phyloP scores from a whole-genome alignment of 2,797 vertebrate species.

The Platalea minor region DNA sequence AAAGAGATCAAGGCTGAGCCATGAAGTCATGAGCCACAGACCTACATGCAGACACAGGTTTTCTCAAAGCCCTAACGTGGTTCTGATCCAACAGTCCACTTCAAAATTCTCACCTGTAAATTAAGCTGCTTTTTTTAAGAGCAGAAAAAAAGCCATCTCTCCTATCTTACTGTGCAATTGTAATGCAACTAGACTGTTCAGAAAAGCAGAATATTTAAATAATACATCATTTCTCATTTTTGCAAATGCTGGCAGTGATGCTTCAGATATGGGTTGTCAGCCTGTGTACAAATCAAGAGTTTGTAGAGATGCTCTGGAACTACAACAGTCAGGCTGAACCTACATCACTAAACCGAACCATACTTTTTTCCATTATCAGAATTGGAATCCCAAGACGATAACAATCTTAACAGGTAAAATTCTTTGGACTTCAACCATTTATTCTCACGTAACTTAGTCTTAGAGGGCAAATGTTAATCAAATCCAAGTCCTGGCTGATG shows the following conservation, averaged over 20 bases:
- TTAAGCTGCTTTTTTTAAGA: background rate
- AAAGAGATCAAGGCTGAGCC: background rate
- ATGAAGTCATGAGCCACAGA: background rate
- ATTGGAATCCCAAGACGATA: background rate
- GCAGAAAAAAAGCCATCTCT: background rate
- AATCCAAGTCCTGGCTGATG: background rate
- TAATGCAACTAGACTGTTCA: background rate
- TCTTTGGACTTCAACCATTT: background rate
- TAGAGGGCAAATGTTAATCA: background rate
- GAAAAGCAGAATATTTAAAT: slow-evolving; percentile 1
- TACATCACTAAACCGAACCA: background rate
- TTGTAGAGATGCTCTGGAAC: background rate
- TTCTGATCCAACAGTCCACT: background rate
- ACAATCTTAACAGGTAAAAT: background rate
- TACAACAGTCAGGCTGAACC: background rate
- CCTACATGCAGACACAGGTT: background rate
- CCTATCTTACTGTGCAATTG: background rate
- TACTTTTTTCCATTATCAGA: background rate
- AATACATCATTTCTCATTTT: background rate
- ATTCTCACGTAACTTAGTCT: background rate
- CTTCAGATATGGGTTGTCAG: background rate
- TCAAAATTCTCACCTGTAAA: background rate
- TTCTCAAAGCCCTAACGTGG: background rate
- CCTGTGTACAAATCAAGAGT: background rate
- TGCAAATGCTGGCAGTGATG: background rate